phyloP scores from a whole-genome alignment of 2,113 vertebrate genomes.

The Coryphaenoides rupestris region DNA sequence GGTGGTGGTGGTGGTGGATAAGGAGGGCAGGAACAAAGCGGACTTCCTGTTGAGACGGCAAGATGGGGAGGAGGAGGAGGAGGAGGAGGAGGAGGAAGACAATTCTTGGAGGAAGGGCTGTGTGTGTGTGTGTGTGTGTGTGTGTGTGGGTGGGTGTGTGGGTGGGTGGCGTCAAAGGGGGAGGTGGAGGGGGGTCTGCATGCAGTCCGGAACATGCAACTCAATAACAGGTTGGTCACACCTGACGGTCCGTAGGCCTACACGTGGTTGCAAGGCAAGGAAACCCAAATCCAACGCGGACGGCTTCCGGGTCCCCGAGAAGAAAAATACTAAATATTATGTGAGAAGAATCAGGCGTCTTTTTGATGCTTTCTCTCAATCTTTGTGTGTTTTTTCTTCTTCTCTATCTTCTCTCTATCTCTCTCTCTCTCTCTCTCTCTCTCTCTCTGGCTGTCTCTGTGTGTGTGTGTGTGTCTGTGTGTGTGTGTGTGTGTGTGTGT shows the following conservation, averaged over 20 bases:
- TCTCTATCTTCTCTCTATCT: constrained; percentile 12
- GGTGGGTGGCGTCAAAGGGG: constrained; percentile 12
- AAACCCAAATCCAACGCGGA: not conserved
- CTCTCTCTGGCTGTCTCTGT: not conserved
- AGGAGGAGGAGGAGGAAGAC: constrained; percentile 29
- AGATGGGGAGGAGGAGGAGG: constrained; percentile 31
- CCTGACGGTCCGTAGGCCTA: no score
- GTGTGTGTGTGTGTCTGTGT: constrained; percentile 53
- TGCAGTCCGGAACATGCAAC: no score
- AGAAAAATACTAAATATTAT: no score
- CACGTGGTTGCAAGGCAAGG: no score
- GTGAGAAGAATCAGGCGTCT: no score
- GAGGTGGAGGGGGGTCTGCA: no score
- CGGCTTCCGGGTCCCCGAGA: no score
- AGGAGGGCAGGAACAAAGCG: constrained; percentile 49
- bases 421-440: constrained; percentile 19
- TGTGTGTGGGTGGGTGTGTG: no score
- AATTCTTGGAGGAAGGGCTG: not conserved
- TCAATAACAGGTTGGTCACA: no score
- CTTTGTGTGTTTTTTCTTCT: constrained; percentile 6
- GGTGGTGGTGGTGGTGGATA: constrained; percentile 4
- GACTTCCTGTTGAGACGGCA: constrained; percentile 61
- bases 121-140: no score
- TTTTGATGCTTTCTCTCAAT: not conserved
- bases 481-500: constrained; percentile 6